These are phyloP conservation scores for Trichonephila inaurata DNA, from an alignment of 1,140 invertebrate species.

Conservation along the genomic window DNA sequence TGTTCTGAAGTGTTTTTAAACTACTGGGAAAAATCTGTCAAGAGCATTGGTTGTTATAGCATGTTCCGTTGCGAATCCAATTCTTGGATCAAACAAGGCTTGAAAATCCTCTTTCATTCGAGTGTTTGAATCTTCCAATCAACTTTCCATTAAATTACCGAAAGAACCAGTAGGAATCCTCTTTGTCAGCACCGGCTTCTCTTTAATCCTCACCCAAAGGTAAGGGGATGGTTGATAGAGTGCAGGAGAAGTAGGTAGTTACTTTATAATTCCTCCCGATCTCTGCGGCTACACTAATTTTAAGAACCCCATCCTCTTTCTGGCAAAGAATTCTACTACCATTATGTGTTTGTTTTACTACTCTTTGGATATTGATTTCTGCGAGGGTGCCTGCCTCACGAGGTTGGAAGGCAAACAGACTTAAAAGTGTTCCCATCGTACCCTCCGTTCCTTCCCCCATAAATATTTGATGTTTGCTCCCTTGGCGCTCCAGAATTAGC, in stretches of 20 bases:
- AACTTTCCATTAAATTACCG: background rate
- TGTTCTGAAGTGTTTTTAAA: too few species aligned
- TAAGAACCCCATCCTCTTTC: background rate
- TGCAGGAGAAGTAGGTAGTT: background rate
- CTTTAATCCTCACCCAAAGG: background rate
- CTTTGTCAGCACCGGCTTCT: background rate
- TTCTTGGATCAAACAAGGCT: too few species aligned
- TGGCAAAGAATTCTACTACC: constrained; percentile 19
- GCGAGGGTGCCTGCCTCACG: background rate
- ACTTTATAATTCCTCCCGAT: constrained; percentile 19
- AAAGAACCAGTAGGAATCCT: background rate
- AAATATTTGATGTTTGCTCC: constrained; percentile 61
- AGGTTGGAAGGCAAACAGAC: constrained; percentile 42
- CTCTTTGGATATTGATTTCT: constrained; percentile 16
- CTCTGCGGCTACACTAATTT: constrained; percentile 1
- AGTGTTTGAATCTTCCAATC: background rate
- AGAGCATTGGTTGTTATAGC: too few species aligned
- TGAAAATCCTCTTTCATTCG: background rate
- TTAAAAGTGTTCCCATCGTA: constrained; percentile 41
- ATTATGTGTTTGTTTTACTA: constrained; percentile 49
- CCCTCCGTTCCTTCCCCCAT: background rate
- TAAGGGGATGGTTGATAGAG: background rate
- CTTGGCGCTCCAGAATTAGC: constrained; percentile 40
- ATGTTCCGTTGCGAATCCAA: too few species aligned
- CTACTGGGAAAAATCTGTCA: too few species aligned